Evolutionary conservation across 2,888 invertebrate species (phyloP), one percentile per base, ranked within the genome.

Genomic region (Ferdinandea cuprea): DNA sequence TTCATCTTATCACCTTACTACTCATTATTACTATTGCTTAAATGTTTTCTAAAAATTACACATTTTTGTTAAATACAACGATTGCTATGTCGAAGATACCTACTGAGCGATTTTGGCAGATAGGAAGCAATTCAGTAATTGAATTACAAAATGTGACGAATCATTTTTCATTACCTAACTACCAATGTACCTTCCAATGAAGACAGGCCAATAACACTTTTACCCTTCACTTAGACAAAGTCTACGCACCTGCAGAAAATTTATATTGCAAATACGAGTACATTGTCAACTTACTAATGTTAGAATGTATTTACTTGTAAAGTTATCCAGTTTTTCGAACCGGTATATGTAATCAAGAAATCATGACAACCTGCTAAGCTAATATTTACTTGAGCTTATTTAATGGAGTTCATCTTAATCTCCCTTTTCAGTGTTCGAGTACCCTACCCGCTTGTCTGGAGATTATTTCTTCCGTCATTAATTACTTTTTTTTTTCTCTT

Each of bases 371-470:
- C 11, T 44, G 2, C 11, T 30, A 32, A 37, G 44, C 32, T 42
- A 78, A 79, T 68, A 73, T 79, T 79, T 54, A 17, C 15, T 17
- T n/a, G 19, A 17, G 13, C 32, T 68, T 66, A 79, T 54, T 68
- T 40, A 7, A 59, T 28, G 40, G 65, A 65, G 65, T 71, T 21
- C 50, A 28, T 58, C 42, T 59, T 73, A 73, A 68, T 66, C 52
- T 32, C 19, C 0, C 13, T 8, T 56, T n/a, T n/a, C n/a, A n/a
- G 25, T 25, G 5, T 5, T 68, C 54, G 19, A 80, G 74, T 68
- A 73, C 54, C 61, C 46, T 66, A 56, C 68, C 73, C n/a, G n/a
- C n/a, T n/a, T n/a, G 79, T 80, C 79, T 80, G 79, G 73, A 80
- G 79, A 74, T 74, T 61, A 68, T 13, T 28, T 74, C 68, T 74